A percentile compares a stretch with the other conserved stretches of the same genome.
phyloP scores from a whole-genome alignment of 2,113 vertebrate genomes.

The Redunca redunca region DNA sequence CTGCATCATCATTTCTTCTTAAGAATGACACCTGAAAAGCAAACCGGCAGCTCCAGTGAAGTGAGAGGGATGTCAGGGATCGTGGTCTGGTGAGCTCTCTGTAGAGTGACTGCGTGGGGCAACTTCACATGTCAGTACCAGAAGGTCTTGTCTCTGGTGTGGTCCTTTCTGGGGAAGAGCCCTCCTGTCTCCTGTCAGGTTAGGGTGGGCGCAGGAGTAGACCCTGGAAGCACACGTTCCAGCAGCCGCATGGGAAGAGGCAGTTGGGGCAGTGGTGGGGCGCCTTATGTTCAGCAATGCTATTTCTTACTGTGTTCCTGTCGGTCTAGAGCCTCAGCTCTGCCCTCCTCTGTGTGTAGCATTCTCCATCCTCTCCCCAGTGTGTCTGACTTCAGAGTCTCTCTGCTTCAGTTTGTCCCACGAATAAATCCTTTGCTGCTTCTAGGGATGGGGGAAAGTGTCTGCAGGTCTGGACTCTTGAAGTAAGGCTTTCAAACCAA shows the following conservation, averaged over 20 bases:
- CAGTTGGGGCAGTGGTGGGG: not conserved
- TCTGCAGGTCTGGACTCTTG: not conserved
- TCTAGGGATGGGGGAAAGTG: not conserved
- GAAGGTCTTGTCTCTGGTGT: not conserved
- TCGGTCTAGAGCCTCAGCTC: rapidly evolving
- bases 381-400: not conserved
- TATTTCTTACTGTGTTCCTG: not conserved
- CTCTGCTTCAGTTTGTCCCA: not conserved
- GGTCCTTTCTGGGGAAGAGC: not conserved
- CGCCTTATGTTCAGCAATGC: rapidly evolving
- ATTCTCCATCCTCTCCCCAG: not conserved
- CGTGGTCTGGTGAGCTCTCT: not conserved
- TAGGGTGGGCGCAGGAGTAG: rapidly evolving
- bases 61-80: rapidly evolving
- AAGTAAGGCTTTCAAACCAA: not conserved
- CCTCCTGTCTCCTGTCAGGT: not conserved
- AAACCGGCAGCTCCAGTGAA: not conserved
- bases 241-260: too few species aligned
- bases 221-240: rapidly evolving
- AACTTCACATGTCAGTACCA: rapidly evolving
- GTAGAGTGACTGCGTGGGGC: rapidly evolving
- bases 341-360: rapidly evolving
- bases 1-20: not conserved
- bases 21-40: not conserved
- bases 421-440: not conserved